Evolutionary conservation across 2,113 vertebrate genomes (phyloP), one percentile per base, ranked within the genome.

Genomic region (Oophaga pumilio): DNA sequence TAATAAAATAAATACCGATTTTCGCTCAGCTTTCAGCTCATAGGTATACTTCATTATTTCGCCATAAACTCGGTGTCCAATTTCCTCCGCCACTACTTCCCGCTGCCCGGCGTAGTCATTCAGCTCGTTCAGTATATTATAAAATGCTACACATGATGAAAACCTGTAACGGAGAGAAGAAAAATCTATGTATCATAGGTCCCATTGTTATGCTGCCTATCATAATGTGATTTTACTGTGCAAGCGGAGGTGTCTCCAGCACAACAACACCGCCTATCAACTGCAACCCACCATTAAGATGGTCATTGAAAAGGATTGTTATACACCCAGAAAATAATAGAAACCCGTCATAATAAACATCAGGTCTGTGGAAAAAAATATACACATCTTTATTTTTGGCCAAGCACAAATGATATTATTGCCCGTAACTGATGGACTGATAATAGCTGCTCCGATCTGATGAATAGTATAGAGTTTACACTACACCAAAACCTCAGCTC

Each of bases 61-160:
- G 18, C 96, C 96, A 8, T 98, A 99, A 49, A 99, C 98, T 93
- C 94, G 96, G 91, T 99, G 97, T 18, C 95, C 96, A 96, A 99
- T 97, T 93, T 99, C 98, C 94, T 99, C 98, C 13, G 98, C 98
- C 91, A 99, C 98, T 68, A 99, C 97, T 95, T 99, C 98, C 91
- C 98, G 95, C 89, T 99, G 98, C 91, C 98, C 98, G 0, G 98
- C 98, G 79, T 97, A 99, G 95, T 99, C 98, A 88, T 98, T 99
- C 91, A 99, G 87, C 89, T 99, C 98, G 0, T 98, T 99, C 89
- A 99, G 96, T 90, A 99, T 96, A 91, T 97, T 95, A 95, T 97
- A 98, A 93, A 99, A 99, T 22, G 97, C 97, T 92, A 97, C 88
- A 90, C 97, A 99, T 0, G 98, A 96, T 5, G 98, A 97, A 92